phyloP scores from a whole-genome alignment of 2,113 vertebrate species.

The Ictidomys tridecemlineatus region DNA sequence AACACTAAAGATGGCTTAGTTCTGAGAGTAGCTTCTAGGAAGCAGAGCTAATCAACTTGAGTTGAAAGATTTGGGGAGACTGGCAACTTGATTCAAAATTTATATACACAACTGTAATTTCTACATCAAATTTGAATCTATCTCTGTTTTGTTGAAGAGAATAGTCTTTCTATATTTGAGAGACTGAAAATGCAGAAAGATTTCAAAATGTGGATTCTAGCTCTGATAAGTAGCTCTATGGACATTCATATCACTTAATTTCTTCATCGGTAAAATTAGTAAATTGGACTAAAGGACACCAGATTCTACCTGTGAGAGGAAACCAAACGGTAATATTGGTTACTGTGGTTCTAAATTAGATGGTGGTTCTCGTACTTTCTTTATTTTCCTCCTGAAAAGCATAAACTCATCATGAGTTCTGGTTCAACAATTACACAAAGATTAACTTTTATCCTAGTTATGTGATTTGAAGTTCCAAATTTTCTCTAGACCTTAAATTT shows the following conservation, averaged over 20 bases:
- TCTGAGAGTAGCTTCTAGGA: neutral
- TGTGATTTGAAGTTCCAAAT: neutral
- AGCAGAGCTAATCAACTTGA: neutral
- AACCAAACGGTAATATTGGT: neutral
- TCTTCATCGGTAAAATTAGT: neutral
- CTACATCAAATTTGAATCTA: neutral
- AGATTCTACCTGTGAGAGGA: neutral
- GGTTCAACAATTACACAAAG: neutral
- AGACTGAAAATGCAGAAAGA: neutral
- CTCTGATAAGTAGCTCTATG: neutral
- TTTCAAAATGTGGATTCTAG: neutral
- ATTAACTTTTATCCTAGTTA: neutral
- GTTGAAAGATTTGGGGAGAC: neutral
- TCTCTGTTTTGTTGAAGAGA: neutral
- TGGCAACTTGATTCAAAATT: neutral
- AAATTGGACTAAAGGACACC: neutral
- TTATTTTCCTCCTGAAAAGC: neutral
- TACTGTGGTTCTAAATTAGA: neutral
- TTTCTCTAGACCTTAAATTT: neutral
- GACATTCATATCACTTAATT: neutral
- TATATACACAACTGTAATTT: neutral
- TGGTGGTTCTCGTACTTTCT: neutral
- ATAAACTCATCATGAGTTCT: neutral
- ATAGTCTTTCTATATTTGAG: neutral
- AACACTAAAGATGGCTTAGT: neutral